A percentile compares a stretch with the other conserved stretches of the same genome.
phyloP scores from a whole-genome alignment of 1,140 invertebrate species.

The Drosophila guanche region DNA sequence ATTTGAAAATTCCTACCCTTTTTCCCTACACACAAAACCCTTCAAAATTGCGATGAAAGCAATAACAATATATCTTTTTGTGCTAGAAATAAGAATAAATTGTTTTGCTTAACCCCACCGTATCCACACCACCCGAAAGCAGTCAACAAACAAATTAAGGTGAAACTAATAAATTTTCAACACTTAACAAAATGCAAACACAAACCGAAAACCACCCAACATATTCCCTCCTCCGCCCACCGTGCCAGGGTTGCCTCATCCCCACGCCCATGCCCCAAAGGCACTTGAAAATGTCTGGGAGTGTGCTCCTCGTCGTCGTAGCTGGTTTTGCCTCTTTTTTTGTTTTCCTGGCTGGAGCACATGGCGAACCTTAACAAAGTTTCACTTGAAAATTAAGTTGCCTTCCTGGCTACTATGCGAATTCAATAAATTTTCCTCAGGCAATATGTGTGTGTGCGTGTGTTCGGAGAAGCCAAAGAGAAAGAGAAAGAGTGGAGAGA shows the following conservation, averaged over 20 bases:
- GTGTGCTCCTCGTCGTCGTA: neutral
- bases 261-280: constrained; percentile 16
- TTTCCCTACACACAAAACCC: no score
- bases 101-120: constrained; percentile 3
- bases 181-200: constrained; percentile 57
- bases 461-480: constrained; percentile 23
- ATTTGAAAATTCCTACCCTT: neutral
- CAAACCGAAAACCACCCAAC: constrained; percentile 32
- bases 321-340: constrained; percentile 33
- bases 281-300: constrained; percentile 66
- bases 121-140: constrained; percentile 6
- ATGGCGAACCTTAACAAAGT: constrained; percentile 75
- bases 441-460: constrained; percentile 34
- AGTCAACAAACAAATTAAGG: constrained; percentile 41
- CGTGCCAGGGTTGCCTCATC: neutral
- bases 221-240: constrained; percentile 6
- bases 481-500: constrained; percentile 8
- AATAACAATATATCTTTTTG: constrained; percentile 41
- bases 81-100: constrained; percentile 15
- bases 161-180: constrained; percentile 53
- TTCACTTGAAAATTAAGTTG: constrained; percentile 75
- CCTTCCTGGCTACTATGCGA: constrained; percentile 62
- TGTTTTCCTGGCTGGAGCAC: constrained; percentile 37
- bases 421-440: constrained; percentile 73
- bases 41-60: constrained; percentile 17